Base-by-base conservation (phyloP, 2,113 vertebrate species). In the Planiliza haematocheilus region DNA sequence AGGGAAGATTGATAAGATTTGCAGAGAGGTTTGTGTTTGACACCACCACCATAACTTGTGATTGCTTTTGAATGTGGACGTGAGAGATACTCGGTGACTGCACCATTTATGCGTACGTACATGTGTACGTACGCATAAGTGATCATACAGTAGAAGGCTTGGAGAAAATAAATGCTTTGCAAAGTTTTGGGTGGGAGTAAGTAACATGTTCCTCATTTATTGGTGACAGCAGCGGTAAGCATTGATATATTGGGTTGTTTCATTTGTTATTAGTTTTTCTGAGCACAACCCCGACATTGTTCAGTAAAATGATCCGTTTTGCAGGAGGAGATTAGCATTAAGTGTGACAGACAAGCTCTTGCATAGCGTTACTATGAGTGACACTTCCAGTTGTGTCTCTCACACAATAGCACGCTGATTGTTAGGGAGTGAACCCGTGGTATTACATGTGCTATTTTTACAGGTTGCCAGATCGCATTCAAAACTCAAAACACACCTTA, bases 1-100 rank as follows among this genome's bases (percentile, higher is more conserved):
- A 69, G 34, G 43, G 41, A 60, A 70, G 76, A 83, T 76, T 43
- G 53, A 67, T 64, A 21, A 78, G 76, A 85, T 86, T 30, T 80
- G 67, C 68, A 67, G 39, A 13, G 52, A 57, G 74, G 73, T 68
- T 30, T 77, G 70, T 24, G 10, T 84, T 87, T 82, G 67, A 65
- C 76, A 74, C 61, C 21, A 37, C 58, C 21, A 37, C 39, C 61
- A 17, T n/a, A 71, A 63, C 66, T 76, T 65, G 53, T 76, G 70
- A 81, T 72, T 83, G 67, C 61, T 77, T 3, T 30, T 36, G 21
- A 58, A 64, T 64, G 34, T 72, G 49, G 73, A 58, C 16, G 21
- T 58, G n/a, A 72, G 59, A 84, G 43, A 50, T 60, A 55, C 67
- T 83, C 55, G 24, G 21, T 50, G 42, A 60, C n/a, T 52, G 46